Percentiles rank a stretch among this genome's conserved stretches.
Conservation (phyloP, 2,797 vertebrate genomes). For the Cercopithecus petaurista region DNA sequence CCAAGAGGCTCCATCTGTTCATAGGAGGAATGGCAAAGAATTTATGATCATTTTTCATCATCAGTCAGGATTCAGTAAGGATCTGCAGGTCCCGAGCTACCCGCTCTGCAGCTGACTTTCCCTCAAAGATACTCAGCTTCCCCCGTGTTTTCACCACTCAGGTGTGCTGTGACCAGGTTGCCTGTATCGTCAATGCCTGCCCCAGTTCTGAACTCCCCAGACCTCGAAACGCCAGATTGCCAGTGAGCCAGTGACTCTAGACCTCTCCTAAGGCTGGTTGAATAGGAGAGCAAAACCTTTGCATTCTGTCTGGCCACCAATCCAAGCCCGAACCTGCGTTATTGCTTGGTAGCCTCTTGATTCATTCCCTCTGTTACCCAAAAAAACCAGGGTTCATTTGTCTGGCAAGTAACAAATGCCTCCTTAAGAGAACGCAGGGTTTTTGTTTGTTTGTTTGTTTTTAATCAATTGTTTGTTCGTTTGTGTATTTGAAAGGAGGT, state of each 20-base stretch:
- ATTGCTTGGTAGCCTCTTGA: not conserved
- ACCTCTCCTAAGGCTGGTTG: not conserved
- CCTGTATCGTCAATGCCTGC: too few species aligned
- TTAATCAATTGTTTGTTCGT: too few species aligned
- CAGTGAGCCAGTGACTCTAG: not conserved
- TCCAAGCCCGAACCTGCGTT: not conserved
- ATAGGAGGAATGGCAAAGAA: not conserved
- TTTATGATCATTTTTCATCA: too few species aligned
- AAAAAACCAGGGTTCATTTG: too few species aligned
- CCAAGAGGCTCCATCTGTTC: not conserved
- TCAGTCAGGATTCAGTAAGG: too few species aligned
- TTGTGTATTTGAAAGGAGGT: too few species aligned
- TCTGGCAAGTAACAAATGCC: too few species aligned
- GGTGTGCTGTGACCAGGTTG: not conserved
- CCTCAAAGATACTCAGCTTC: not conserved
- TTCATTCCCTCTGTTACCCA: not conserved
- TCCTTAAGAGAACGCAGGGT: too few species aligned
- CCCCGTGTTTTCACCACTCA: not conserved
- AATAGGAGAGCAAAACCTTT: not conserved
- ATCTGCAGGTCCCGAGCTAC: not conserved
- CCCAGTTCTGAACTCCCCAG: not conserved
- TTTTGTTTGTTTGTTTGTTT: too few species aligned
- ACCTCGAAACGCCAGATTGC: not conserved
- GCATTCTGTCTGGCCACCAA: not conserved
- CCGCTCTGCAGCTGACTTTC: not conserved